Evolutionary conservation across 53 echinoderm and acorn worm genomes (phyloP).

Genomic region (Paracentrotus lividus): DNA sequence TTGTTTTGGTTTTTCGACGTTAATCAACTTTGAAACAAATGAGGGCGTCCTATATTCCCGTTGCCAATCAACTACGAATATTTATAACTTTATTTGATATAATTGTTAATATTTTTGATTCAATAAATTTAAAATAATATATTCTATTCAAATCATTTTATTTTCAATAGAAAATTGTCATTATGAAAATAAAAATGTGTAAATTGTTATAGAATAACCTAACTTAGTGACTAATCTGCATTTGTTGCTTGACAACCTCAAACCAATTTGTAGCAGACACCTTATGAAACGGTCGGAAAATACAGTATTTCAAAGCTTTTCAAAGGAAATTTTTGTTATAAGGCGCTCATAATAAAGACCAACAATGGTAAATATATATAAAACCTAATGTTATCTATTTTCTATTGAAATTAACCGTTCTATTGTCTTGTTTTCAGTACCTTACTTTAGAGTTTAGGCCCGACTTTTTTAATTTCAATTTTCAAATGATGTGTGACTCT

Average conservation of each 20-base stretch:
- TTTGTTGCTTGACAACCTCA: constrained; percentile 69
- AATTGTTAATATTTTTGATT: background rate
- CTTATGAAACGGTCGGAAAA: background rate
- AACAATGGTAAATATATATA: background rate
- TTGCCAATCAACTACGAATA: background rate
- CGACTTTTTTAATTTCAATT: too few relatives aligned
- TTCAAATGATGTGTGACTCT: too few relatives aligned
- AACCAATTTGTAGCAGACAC: constrained; percentile 55
- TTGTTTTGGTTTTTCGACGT: background rate
- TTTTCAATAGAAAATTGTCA: background rate
- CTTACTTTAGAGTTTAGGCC: too few relatives aligned
- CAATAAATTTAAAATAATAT: background rate
- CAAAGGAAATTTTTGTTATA: background rate
- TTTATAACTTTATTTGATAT: background rate
- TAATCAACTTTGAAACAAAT: background rate
- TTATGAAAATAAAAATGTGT: background rate
- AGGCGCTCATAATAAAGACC: background rate
- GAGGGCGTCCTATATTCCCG: background rate
- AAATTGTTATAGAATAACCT: background rate
- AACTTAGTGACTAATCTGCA: background rate
- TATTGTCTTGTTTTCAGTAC: background rate
- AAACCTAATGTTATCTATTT: background rate
- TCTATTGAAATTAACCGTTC: background rate
- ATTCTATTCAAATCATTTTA: background rate
- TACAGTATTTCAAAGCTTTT: background rate